phyloP scores from a whole-genome alignment of 2,113 vertebrate genomes.

The Brevimyrus niger region DNA sequence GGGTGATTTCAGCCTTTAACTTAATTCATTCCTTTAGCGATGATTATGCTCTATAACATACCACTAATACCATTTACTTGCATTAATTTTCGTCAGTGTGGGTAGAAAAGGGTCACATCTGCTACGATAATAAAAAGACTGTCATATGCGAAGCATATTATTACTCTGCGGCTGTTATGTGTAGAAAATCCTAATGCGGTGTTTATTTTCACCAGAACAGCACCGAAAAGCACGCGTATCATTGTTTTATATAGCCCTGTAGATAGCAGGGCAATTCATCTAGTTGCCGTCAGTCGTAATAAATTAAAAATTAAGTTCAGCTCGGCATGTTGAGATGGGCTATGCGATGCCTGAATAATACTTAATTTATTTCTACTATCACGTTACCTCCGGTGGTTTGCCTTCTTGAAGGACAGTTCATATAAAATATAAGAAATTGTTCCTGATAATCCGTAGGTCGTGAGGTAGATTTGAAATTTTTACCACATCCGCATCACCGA shows the following conservation, averaged over 20 bases:
- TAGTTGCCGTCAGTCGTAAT: background rate
- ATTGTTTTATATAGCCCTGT: background rate
- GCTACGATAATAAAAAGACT: background rate
- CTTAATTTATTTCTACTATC: background rate
- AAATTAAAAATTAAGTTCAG: background rate
- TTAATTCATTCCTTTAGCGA: background rate
- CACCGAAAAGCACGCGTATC: background rate
- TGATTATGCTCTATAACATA: background rate
- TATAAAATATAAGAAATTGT: background rate
- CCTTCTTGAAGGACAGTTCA: background rate
- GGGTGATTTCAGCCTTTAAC: background rate
- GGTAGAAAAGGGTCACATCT: background rate
- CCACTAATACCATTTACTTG: background rate
- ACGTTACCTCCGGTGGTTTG: background rate
- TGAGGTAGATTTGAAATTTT: background rate
- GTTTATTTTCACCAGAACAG: background rate
- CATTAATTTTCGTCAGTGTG: background rate
- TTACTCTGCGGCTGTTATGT: background rate
- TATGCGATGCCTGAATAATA: constrained; percentile 1
- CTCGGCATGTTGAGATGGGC: background rate
- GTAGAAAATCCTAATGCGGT: background rate
- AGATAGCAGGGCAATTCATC: background rate
- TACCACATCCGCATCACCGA: background rate
- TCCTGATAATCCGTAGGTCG: background rate
- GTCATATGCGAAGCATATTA: background rate